A percentile compares a stretch with the other conserved stretches of the same genome.
phyloP scores from a whole-genome alignment of 2,797 vertebrate species.

The Rhynchotus rufescens region DNA sequence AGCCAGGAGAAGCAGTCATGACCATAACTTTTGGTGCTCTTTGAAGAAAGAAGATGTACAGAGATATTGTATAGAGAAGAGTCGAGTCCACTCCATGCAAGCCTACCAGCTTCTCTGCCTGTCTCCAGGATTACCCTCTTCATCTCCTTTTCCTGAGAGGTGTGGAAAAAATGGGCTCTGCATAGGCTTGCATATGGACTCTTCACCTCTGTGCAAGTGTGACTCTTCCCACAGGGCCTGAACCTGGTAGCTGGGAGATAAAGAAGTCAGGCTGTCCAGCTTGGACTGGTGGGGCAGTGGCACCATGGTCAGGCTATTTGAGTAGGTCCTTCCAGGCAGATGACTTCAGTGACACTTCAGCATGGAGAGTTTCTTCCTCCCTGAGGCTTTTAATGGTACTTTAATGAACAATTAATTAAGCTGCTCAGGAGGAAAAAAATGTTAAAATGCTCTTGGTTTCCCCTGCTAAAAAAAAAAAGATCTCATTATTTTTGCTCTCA shows the following conservation, averaged over 20 bases:
- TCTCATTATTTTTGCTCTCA: background rate
- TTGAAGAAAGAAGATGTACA: background rate
- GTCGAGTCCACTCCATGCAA: background rate
- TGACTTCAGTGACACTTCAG: background rate
- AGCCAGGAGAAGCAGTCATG: background rate
- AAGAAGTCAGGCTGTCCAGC: background rate
- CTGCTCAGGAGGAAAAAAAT: background rate
- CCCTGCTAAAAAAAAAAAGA: background rate
- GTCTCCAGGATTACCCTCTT: background rate
- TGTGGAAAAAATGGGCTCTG: background rate
- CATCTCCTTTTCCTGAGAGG: background rate
- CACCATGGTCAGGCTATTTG: background rate
- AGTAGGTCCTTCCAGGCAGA: background rate
- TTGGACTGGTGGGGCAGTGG: background rate
- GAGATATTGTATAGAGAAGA: background rate
- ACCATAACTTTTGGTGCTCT: fast-evolving
- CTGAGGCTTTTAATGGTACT: background rate
- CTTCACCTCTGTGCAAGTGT: background rate
- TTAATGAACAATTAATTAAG: background rate
- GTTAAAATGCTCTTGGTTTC: conserved; percentile 8
- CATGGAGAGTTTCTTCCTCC: background rate
- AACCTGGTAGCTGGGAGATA: background rate
- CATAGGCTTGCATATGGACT: too few relatives aligned
- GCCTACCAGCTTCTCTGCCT: background rate
- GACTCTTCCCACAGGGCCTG: background rate